Evolutionary conservation across 1,140 invertebrate genomes (phyloP), one percentile per base, ranked within the genome.

Genomic region (Pogonognathellus flavescens): DNA sequence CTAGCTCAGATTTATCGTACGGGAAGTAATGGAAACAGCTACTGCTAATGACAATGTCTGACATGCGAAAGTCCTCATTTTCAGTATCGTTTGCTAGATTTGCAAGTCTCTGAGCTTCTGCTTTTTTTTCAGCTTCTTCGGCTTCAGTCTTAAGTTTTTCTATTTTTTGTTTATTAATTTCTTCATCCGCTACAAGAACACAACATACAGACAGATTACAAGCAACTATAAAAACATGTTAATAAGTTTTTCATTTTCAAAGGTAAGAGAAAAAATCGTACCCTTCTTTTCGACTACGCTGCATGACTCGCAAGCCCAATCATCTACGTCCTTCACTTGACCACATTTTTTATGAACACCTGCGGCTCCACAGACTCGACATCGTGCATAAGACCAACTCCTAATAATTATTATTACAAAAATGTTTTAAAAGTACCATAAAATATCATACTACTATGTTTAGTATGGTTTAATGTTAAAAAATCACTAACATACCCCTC

Each of bases 331-430:
- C 90, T 91, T 6, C 91, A 88, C n/a, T 89, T 84, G 22, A 90
- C 91, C 88, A 89, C 93, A 94, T 13, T 88, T 89, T 80, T 91
- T 90, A 87, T 94, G 93, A 50, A 91, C 91, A 41, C 93, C 93
- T 89, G 92, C 91, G 0, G 93, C 93, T 18, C 93, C 93, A 90
- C 93, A 93, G 76, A 90, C 91, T 59, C 90, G 89, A 90, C 93
- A 94, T 13, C 93, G 87, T 20, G 91, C 89, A 13, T 93, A 89
- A 84, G 92, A 91, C 93, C 93, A 94, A 84, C 91, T 91, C 22
- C 92, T 93, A 85, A 50, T 89, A 88, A 87, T 80, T 84, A 31
- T 16, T 41, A 9, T 70, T 13, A 9, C 13, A 5, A 62, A 62
- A 1, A n/a, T n/a, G 59, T 41, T 41, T n/a, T 41, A 20, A 62